Base-by-base conservation (phyloP, 2,113 vertebrate species). In the Colaptes auratus region DNA sequence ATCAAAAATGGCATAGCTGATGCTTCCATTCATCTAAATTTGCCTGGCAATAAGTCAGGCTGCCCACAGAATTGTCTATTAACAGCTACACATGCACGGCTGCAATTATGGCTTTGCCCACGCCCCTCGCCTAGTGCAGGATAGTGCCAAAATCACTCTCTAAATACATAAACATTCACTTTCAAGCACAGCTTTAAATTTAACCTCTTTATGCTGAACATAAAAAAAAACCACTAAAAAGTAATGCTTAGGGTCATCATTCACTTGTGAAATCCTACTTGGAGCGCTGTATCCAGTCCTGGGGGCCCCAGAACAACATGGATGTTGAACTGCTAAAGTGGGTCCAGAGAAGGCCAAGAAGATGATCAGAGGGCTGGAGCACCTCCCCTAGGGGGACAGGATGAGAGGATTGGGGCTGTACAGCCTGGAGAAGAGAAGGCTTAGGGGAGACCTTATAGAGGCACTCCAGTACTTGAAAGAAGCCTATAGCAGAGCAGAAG, bases 1-100 rank as follows among this genome's bases (percentile, higher is more conserved):
- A 85, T 27, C 48, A 91, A 83, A 79, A 48, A 44, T 3, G 9
- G 33, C 10, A 72, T 55, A 90, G 65, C 0, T 48, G 78, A 76
- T 61, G 63, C 63, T 70, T 60, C 96, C 91, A 93, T 95, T 97
- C 82, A 92, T 82, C 90, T 86, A 44, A 7, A 89, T 93, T 35
- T 89, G 50, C 86, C 73, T 87, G 84, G 86, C 79, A 90, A 72
- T 83, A 89, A 95, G 94, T 82, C 61, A 63, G 89, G 81, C 84
- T 95, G 90, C 87, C 94, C 85, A 82, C 91, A 89, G 79, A 96
- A 85, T 44, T 92, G 91, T 82, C 87, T 77, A 12, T 52, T 52
- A 94, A 69, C 86, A 79, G 63, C 56, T 96, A 95, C 92, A 66
- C 44, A 31, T 30, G 91, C 59, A n/a, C 5, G 0, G 78, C 81